phyloP scores from a whole-genome alignment of 2,797 vertebrate genomes.

The Malacoraja senta region DNA sequence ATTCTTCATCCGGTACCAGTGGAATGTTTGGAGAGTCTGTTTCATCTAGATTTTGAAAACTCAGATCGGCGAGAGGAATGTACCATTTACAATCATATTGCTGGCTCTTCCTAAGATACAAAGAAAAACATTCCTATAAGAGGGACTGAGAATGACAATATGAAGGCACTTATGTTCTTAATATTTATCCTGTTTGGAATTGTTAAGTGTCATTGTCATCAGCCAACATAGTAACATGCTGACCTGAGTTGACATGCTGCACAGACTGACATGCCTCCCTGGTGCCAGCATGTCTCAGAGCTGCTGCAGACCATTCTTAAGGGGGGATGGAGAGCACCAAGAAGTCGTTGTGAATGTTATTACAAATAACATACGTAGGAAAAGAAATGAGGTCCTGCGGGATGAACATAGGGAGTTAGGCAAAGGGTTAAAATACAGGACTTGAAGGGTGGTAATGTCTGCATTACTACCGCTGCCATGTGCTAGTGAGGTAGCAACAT shows the following conservation, averaged over 20 bases:
- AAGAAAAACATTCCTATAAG: slow-evolving; percentile 26
- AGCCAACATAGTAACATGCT: background rate
- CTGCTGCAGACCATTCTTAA: too few species aligned
- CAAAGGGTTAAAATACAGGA: too few species aligned
- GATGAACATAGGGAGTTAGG: too few species aligned
- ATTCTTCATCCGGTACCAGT: slow-evolving; percentile 79
- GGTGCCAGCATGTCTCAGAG: too few species aligned
- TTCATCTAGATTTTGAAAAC: slow-evolving; percentile 83
- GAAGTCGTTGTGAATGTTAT: too few species aligned
- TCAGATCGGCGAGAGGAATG: slow-evolving; percentile 81
- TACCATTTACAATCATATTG: slow-evolving; percentile 97
- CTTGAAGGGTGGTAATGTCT: too few species aligned
- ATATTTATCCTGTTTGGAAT: background rate
- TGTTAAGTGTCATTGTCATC: background rate
- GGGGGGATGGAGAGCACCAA: too few species aligned
- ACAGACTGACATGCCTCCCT: too few species aligned
- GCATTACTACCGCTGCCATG: too few species aligned
- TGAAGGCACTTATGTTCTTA: background rate
- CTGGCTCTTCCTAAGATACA: slow-evolving; percentile 70
- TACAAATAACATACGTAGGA: too few species aligned
- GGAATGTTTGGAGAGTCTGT: slow-evolving; percentile 72
- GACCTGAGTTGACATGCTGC: background rate
- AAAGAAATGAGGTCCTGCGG: too few species aligned
- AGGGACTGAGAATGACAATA: background rate
- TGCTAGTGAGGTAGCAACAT: too few species aligned